These are phyloP conservation scores for Rhineura floridana DNA, from an alignment of 2,113 vertebrate genomes.

Conservation along the genomic window DNA sequence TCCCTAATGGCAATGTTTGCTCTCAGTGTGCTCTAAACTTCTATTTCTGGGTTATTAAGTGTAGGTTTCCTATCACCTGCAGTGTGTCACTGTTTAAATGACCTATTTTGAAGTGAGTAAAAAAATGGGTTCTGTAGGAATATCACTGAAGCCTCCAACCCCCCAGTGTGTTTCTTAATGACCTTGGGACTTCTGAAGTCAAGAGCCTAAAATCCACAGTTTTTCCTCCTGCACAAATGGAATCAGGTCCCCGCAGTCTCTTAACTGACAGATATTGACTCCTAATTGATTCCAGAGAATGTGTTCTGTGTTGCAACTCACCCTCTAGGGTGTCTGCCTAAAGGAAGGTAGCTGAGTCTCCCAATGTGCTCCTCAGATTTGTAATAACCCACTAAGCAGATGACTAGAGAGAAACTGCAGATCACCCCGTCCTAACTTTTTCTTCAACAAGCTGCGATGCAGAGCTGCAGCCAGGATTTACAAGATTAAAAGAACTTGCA, in stretches of 20 bases:
- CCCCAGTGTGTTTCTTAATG: neutral
- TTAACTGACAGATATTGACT: constrained; percentile 3
- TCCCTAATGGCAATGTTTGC: neutral
- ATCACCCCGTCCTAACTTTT: constrained; percentile 47
- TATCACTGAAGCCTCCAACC: neutral
- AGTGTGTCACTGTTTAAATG: neutral
- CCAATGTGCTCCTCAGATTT: neutral
- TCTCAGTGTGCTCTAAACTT: neutral
- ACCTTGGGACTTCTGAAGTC: constrained; percentile 10
- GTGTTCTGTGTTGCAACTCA: neutral
- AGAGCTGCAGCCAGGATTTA: constrained; percentile 12
- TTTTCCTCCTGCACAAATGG: neutral
- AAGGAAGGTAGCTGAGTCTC: neutral
- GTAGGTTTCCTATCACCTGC: neutral
- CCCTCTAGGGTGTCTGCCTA: neutral
- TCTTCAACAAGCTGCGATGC: constrained; percentile 48
- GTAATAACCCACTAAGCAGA: neutral
- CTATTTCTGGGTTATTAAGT: neutral
- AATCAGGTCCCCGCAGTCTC: constrained; percentile 1
- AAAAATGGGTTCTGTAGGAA: neutral
- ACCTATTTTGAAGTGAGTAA: neutral
- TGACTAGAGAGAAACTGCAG: constrained; percentile 30
- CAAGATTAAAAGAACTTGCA: constrained; percentile 4
- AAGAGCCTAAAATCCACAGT: accelerated
- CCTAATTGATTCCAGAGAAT: constrained; percentile 14